Base-by-base conservation (phyloP, 2,797 vertebrate genomes). In the Chlorospingus flavigularis region DNA sequence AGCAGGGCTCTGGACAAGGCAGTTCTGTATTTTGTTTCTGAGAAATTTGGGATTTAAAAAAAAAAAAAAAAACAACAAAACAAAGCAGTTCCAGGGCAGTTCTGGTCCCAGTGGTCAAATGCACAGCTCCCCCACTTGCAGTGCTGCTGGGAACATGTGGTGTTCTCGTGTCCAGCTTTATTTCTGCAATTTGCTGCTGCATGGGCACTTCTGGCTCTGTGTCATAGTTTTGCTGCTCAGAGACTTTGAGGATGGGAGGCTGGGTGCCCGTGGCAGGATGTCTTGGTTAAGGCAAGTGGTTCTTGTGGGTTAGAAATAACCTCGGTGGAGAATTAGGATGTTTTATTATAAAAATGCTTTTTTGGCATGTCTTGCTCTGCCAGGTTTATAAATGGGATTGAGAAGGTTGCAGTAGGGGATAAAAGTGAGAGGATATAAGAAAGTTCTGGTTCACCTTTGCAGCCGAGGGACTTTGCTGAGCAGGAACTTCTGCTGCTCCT, bases 301-400 rank as follows among this genome's bases (percentile, higher is more conserved):
- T 97, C 91, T 77, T 95, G 94, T 63, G 94, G 92, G 54, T 89
- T 93, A 73, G 40, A 72, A 92, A 63, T 47, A 76, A 92, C 58
- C 79, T 79, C 71, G 58, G 51, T 17, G 71, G 43, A 92, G 68
- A 28, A 13, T 58, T 21, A 28, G 33, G 31, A 14, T 79, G 65
- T 40, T 73, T 82, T 26, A 3, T 88, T 50, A 13, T 19, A 53
- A 65, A 66, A 77, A 35, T 2, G 20, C 13, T 67, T 84, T 80
- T 51, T 57, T 16, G 43, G 21, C 5, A 1, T 13, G 47, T 57
- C 17, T 33, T 43, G 26, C 40, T 65, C 55, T 54, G 42, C 30
- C 8, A 18, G 18, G 43, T 37, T 81, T 55, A 21, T 37, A 26
- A 66, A 23, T 3, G 24, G 60, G 55, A 24, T 19, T 70, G 35